Base-by-base conservation (phyloP, 2,888 invertebrate genomes). In the Sinohyriopsis cumingii region DNA sequence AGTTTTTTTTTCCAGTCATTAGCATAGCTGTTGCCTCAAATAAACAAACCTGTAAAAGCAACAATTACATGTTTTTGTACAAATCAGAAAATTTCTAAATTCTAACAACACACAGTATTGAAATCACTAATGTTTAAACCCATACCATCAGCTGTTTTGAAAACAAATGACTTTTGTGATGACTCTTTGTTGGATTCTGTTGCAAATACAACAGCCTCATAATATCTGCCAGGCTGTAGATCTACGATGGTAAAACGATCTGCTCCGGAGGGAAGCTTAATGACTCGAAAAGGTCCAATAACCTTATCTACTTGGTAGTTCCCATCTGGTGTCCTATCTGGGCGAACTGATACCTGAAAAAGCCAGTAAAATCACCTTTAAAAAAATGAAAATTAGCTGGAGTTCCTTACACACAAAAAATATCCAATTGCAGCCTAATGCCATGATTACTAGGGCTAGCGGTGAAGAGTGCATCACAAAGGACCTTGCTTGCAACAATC, bases 201-300 rank as follows among this genome's bases (percentile, higher is more conserved):
- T 7, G 81, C 79, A 45, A 63, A 68, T 5, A 81, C 66, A 54
- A 77, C 73, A 15, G 73, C 77, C 65, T 81, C 67, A 45, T 81
- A 81, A 63, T 73, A 75, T 55, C 67, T 71, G n/a, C 63, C 63
- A 15, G 78, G 73, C 22, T 71, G 63, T 20, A 81, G 68, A 25
- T 57, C 57, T 15, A 55, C 59, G 0, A 81, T 45, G 15, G 59
- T 9, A 61, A 67, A 72, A 54, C 98, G 98, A 89, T 98, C 98
- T 0, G 95, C 95, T 57, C 94, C 94, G 90, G 98, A 98, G 1
- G 74, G 73, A 76, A 91, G 90, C 64, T 85, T 78, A 24, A 73
- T 70, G 12, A 59, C 57, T 12, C 20, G 12, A 61, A 65, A 72
- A 15, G 56, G 55, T 15, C 59, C 22, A 22, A 74, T 25, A 6